Conservation (phyloP, 2,797 vertebrate species). For the Sphaeramia orbicularis region DNA sequence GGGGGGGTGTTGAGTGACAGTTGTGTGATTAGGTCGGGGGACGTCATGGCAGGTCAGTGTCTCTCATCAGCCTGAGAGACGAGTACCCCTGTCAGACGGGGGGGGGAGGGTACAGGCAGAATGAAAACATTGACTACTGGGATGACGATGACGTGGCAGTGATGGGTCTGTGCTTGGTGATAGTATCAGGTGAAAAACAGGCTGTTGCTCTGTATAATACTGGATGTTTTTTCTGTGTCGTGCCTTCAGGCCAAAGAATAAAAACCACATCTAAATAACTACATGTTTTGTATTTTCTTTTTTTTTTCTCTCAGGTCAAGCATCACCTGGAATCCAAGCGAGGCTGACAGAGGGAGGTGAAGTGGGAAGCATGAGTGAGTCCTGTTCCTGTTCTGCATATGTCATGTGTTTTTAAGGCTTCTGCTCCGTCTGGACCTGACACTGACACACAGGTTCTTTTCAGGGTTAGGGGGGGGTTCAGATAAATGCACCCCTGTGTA, state of each 20-base stretch:
- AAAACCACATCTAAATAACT: too few relatives aligned
- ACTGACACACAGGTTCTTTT: too few relatives aligned
- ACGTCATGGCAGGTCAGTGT: constrained; percentile 39
- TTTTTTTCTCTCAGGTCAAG: constrained; percentile 80
- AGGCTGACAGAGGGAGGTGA: constrained; percentile 82
- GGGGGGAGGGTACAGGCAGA: background rate
- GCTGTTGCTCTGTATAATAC: too few relatives aligned
- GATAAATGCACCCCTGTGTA: too few relatives aligned
- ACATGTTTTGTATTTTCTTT: too few relatives aligned
- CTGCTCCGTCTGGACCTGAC: background rate
- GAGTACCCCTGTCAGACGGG: constrained; percentile 35
- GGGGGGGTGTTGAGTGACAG: constrained; percentile 57
- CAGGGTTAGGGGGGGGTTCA: too few relatives aligned
- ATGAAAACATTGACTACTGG: background rate
- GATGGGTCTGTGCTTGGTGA: background rate
- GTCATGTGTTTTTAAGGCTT: background rate
- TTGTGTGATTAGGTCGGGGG: constrained; percentile 53
- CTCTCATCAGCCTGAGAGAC: constrained; percentile 37
- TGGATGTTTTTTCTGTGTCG: too few relatives aligned
- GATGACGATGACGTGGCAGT: too few relatives aligned
- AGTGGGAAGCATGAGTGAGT: constrained; percentile 93
- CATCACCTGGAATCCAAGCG: constrained; percentile 78
- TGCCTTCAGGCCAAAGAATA: too few relatives aligned
- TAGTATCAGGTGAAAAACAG: too few relatives aligned
- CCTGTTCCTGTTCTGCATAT: too few relatives aligned